Evolutionary conservation across 2,797 vertebrate genomes (phyloP), one percentile per base, ranked within the genome.

Genomic region (Helarctos malayanus): DNA sequence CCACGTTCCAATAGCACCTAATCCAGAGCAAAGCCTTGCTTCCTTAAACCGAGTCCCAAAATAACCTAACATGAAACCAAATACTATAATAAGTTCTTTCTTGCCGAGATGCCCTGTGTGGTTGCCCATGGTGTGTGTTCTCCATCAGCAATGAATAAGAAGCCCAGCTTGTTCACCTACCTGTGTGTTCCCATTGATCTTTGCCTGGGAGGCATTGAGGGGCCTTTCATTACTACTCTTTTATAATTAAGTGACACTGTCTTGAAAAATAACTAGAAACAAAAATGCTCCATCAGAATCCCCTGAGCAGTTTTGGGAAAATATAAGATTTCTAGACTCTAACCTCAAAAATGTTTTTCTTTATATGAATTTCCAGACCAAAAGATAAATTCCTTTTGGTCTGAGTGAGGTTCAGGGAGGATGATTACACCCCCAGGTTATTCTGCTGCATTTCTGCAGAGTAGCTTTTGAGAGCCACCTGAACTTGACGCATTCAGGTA

Each of bases 221-320:
- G 63, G 16, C 15, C 21, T 94, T 61, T 87, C 68, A 59, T 41
- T 69, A 35, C 19, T 47, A 35, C 13, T 35, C 41, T 76, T 61
- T 76, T 95, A 52, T 84, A 54, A 35, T 13, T 79, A 61, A 86
- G 47, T n/a, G 45, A 18, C 57, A 71, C 1, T 49, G 8, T 71
- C 47, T 73, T 84, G 23, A 86, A 95, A 91, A 73, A 71, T 89
- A 86, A 25, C 5, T 35, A 61, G 15, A 85, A 94, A 45, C 25
- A 68, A 61, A 94, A 63, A 45, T 47, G 19, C 21, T n/a, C 0
- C 57, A 5, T 86, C 18, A 11, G 13, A 91, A 81, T 89, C 52
- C 65, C 54, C 11, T 25, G 35, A 32, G 23, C 10, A 38, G 18
- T 65, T 88, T 68, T 49, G 6, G 7, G 3, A 89, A 92, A 73